Evolutionary conservation across 2,113 vertebrate species (phyloP).

Genomic region (Symphodus melops): DNA sequence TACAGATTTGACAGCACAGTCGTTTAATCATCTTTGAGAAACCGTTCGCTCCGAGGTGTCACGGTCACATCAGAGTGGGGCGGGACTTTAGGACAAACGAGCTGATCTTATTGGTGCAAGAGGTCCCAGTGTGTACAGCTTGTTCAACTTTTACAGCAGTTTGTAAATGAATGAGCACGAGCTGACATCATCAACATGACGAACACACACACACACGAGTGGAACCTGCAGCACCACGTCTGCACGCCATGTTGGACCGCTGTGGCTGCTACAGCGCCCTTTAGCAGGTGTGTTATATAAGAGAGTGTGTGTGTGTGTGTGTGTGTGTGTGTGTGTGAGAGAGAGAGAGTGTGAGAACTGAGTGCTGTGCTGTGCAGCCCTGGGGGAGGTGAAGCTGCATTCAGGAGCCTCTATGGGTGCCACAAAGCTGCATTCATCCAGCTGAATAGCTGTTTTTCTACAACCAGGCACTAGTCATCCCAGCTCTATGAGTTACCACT

Average conservation of each 20-base stretch:
- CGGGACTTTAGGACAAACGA: too few species aligned
- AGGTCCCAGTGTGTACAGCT: too few species aligned
- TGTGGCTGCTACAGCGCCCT: not conserved
- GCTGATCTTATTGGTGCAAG: too few species aligned
- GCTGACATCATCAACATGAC: too few species aligned
- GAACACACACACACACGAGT: too few species aligned
- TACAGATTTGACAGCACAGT: too few species aligned
- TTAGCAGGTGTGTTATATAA: constrained; percentile 9
- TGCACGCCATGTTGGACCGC: too few species aligned
- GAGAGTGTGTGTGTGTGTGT: constrained; percentile 1
- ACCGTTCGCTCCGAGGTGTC: too few species aligned
- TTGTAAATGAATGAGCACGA: too few species aligned
- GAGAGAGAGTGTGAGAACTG: constrained; percentile 77
- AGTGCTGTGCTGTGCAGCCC: constrained; percentile 65
- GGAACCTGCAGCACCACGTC: not conserved
- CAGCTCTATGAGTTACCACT: constrained; percentile 73
- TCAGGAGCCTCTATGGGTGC: constrained; percentile 67
- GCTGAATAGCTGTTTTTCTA: constrained; percentile 82
- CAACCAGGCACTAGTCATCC: constrained; percentile 60
- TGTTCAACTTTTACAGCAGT: too few species aligned
- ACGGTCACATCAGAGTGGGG: too few species aligned
- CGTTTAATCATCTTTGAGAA: too few species aligned
- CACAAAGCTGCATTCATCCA: constrained; percentile 83
- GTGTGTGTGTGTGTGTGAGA: constrained; percentile 55
- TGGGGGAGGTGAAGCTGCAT: constrained; percentile 68